Conservation (phyloP, 2,888 invertebrate species). For the Brachypalpus laphriformis region DNA sequence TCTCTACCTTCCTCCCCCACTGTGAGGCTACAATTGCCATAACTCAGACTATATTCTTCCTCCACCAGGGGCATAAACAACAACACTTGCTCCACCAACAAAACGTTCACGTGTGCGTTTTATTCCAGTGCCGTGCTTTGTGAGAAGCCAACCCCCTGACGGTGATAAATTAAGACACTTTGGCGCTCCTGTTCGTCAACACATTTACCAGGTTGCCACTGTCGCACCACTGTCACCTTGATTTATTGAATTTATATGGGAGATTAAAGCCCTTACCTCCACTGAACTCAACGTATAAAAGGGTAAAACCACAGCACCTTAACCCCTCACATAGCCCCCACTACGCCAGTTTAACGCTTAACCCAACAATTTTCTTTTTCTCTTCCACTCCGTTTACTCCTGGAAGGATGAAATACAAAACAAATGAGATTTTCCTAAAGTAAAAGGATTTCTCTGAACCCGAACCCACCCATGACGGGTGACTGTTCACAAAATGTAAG, state of each 20-base stretch:
- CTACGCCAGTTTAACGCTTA: no score
- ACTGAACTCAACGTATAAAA: not conserved
- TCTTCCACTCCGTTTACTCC: not conserved
- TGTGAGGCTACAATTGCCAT: not conserved
- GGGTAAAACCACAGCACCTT: not conserved
- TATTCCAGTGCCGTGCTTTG: conserved; percentile 7
- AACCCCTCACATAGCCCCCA: not conserved
- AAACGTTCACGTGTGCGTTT: conserved; percentile 36
- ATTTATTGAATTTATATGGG: conserved; percentile 60
- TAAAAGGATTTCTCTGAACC: not conserved
- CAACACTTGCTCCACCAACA: conserved; percentile 24
- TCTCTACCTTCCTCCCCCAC: not conserved
- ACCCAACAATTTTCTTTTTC: not conserved
- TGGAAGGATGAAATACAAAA: conserved; percentile 4
- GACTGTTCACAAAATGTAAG: conserved; percentile 2
- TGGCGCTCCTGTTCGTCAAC: conserved; percentile 51
- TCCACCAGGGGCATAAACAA: not conserved
- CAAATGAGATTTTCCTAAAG: conserved; percentile 8
- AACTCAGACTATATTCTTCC: not conserved
- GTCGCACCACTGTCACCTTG: conserved; percentile 45
- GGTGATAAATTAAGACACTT: conserved; percentile 63
- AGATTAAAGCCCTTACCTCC: conserved; percentile 24
- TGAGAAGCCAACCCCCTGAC: conserved; percentile 35
- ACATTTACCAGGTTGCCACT: conserved; percentile 16
- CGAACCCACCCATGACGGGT: not conserved